Base-by-base conservation (phyloP, 2,113 vertebrate species). In the Cariama cristata region DNA sequence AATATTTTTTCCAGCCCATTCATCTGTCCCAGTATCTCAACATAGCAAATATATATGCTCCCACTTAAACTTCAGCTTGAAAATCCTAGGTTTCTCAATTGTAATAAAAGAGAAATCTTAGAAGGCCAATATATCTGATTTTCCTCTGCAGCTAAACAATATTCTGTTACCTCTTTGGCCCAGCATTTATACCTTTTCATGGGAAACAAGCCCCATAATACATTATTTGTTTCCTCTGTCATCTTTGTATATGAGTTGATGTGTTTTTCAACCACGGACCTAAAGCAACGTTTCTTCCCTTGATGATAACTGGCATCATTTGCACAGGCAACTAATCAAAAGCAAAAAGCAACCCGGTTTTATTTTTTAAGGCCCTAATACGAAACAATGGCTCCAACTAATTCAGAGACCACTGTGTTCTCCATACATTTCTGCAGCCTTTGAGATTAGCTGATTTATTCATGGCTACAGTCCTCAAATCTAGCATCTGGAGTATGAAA, bases 401-500 rank as follows among this genome's bases (percentile, higher is more conserved):
- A 91, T 63, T 85, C 38, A 68, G 83, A 79, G 30, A 64, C 17
- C 53, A 38, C 44, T 42, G 35, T 38, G 47, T 19, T 89, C 56
- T 72, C 73, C 30, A 52, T 3, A 17, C 11, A 47, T 66, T 94
- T 93, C 73, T 93, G 80, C 66, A 93, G 86, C 71, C 68, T 96
- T 94, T 94, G 75, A 91, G 86, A 93, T 95, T 89, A 95, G 80
- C 86, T 62, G 53, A 89, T 94, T 95, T 91, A 95, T 91, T 96
- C 80, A 90, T 40, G 66, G 53, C 77, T 89, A 60, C 20, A 49
- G 66, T 75, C 49, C 60, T 86, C 83, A 85, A 81, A 87, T 15
- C 23, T 83, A 89, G 77, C 85, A 89, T 88, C 84, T 95, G 91
- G 69, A 97, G 75, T 79, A 86, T 40, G 76, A 91, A 94, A 94